A percentile compares a stretch with the other conserved stretches of the same genome.
These are phyloP conservation scores for Cynocephalus volans DNA, from an alignment of 2,113 vertebrate species.

Conservation along the genomic window DNA sequence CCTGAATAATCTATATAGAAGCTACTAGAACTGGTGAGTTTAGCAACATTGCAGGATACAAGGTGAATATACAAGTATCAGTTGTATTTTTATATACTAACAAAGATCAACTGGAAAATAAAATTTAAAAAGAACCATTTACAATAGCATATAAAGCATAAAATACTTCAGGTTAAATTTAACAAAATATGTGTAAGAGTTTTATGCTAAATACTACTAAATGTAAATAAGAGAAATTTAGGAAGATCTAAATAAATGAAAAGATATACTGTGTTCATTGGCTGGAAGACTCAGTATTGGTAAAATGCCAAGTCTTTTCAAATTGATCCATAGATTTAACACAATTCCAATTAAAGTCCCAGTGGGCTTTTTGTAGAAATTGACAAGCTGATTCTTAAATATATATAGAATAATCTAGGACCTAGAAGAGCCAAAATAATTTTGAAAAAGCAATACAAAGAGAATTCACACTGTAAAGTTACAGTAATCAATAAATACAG, in stretches of 20 bases:
- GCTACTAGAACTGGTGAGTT: neutral
- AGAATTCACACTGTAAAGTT: neutral
- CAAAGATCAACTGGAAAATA: neutral
- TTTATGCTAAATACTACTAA: neutral
- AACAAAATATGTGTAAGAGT: neutral
- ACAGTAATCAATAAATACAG: neutral
- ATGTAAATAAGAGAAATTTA: neutral
- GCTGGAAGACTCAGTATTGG: neutral
- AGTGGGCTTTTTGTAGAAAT: neutral
- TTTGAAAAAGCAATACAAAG: neutral
- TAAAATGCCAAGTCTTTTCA: neutral
- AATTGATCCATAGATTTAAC: neutral
- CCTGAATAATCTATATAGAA: neutral
- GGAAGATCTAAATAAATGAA: neutral
- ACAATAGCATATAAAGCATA: neutral
- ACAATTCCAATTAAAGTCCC: slow-evolving; percentile 12
- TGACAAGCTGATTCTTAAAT: neutral
- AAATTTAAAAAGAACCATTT: neutral
- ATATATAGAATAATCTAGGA: neutral
- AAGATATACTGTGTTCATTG: neutral
- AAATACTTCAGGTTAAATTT: neutral
- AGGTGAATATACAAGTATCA: neutral
- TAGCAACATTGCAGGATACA: neutral
- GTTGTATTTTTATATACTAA: neutral
- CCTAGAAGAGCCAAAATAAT: slow-evolving; percentile 13